phyloP scores from a whole-genome alignment of 2,888 invertebrate species.

The Morinoia aosen region DNA sequence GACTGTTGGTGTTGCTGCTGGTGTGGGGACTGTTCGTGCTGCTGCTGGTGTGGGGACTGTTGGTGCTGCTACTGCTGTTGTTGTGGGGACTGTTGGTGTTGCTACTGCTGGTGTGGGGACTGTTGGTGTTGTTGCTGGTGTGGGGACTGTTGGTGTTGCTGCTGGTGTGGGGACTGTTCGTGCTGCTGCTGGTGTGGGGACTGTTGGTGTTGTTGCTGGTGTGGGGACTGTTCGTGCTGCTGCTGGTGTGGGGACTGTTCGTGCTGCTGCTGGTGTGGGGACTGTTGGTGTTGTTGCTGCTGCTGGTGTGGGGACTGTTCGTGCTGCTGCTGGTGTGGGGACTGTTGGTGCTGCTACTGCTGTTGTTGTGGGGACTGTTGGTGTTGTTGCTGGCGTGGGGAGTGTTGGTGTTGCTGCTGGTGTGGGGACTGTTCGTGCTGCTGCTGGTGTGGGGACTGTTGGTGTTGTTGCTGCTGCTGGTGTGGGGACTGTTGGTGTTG shows the following conservation, averaged over 20 bases:
- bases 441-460: not conserved
- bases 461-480: not conserved
- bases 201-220: not conserved
- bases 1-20: not conserved
- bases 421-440: not conserved
- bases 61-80: not conserved
- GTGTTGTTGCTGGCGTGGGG: not conserved
- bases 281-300: not conserved
- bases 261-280: not conserved
- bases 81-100: not conserved
- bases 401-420: not conserved
- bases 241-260: not conserved
- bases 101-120: not conserved
- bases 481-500: not conserved
- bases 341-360: not conserved
- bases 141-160: not conserved
- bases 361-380: not conserved
- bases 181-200: not conserved
- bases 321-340: not conserved
- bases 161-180: not conserved
- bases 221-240: not conserved
- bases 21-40: not conserved
- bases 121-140: not conserved
- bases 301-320: not conserved
- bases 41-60: not conserved